Evolutionary conservation across 2,888 invertebrate species (phyloP), one percentile per base, ranked within the genome.

Genomic region (Craniophora ligustri): DNA sequence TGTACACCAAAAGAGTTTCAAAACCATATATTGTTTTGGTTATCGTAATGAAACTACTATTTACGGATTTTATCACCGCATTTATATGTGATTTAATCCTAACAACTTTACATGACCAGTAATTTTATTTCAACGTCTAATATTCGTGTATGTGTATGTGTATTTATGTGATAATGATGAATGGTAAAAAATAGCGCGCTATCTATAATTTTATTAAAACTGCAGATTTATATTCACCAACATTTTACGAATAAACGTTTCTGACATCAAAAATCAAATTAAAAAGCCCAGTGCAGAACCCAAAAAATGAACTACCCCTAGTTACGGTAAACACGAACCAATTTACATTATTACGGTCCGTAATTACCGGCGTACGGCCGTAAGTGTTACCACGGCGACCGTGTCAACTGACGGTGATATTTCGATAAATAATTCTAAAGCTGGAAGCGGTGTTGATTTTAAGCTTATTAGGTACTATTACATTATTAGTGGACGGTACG

Each of bases 311-410:
- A 63, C 68, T 57, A 68, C 72, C 72, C 73, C 68, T 72, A 61
- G 61, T 75, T 67, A 73, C 66, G 32, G 66, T 55, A 66, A 66
- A 68, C 75, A 75, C 73, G 73, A 72, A 73, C 63, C 73, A 73
- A 74, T 73, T 75, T 73, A 68, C 72, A 75, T 75, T 68, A 73
- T 75, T 68, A 61, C 60, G 45, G 68, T 58, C 23, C 47, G 72
- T 73, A 72, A 68, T 75, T 75, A 61, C 66, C 47, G 66, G 55
- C 54, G 75, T 61, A 70, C 63, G 50, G 51, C 35, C 39, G 45
- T 65, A 72, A 73, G 71, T 74, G 74, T 73, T 73, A 49, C 72
- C 71, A 70, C 48, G 72, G 74, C 51, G 71, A 72, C 72, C 71
- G 58, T 49, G 57, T 61, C 42, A 60, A 54, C 58, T 58, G 35